Conservation (phyloP, 2,113 vertebrate species). For the Serinus canaria region DNA sequence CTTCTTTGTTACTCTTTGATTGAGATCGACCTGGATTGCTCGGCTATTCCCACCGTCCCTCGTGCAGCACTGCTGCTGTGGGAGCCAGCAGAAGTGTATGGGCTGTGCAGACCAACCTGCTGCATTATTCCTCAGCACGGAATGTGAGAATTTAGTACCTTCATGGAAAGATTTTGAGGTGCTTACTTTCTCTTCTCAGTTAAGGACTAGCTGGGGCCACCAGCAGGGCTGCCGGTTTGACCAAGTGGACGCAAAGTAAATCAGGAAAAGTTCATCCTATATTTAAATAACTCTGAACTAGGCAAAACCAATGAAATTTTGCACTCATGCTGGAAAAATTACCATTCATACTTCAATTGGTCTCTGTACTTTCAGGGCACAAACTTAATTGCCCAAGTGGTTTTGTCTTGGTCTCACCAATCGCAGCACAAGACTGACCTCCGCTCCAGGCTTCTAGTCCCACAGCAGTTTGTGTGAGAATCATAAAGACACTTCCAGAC, state of each 20-base stretch:
- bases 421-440: not conserved
- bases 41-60: not conserved
- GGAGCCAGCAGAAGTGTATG: not conserved
- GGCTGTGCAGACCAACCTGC: not conserved
- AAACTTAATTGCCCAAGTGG: not conserved
- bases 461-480: not conserved
- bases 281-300: not conserved
- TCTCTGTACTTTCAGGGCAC: not conserved
- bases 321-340: not conserved
- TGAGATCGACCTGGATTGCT: not conserved
- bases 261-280: not conserved
- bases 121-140: not conserved
- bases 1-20: constrained; percentile 40
- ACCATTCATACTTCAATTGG: not conserved
- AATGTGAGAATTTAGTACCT: not conserved
- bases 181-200: not conserved
- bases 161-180: not conserved
- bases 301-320: not conserved
- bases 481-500: not conserved
- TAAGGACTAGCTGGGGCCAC: not conserved
- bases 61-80: accelerated
- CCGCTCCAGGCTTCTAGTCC: not conserved
- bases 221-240: not conserved
- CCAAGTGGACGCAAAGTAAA: not conserved
- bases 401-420: not conserved